Evolutionary conservation across 2,113 vertebrate genomes (phyloP), one percentile per base, ranked within the genome.

Genomic region (Chamaetylas fuelleborni): DNA sequence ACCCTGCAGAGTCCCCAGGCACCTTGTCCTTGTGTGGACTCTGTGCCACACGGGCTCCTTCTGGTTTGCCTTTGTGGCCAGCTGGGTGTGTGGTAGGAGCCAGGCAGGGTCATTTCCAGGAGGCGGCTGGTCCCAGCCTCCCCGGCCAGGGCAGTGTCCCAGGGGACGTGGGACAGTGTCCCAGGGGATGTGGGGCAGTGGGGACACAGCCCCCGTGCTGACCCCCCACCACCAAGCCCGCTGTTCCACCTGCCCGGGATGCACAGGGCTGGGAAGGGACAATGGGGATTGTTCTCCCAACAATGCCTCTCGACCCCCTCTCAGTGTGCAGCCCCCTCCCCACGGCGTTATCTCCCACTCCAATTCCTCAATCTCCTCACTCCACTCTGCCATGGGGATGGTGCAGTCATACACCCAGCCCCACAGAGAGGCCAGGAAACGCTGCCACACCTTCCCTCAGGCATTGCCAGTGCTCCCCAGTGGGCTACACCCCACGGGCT

Each of bases 231-330:
- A 57, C 96, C 80, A 91, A 98, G 96, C 95, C 88, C 97, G 97
- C 95, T 90, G 97, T 96, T 98, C 98, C 98, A 97, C 98, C 97
- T 94, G 95, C 97, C 90, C 81, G 94, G 98, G 97, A 98, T 98
- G 98, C 97, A 97, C 98, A 98, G 98, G 98, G 98, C 98, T 98
- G 98, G 98, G 98, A 98, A 96, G 47, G 91, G 81, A 98, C 98
- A 99, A 99, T 98, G 97, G 93, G 96, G 96, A 98, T 99, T 99
- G 98, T 99, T 98, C 98, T 98, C 96, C 87, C 96, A 95, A 98
- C 98, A 99, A 99, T 98, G 97, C 86, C 86, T 58, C 82, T 47
- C 19, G 1, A 22, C 57, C 56, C 38, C 16, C 12, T 24, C 23
- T 0, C 4, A 19, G 60, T 2, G 3, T 4, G 14, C 92, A 90